These are phyloP conservation scores for Notiomystis cincta DNA, from an alignment of 2,113 vertebrate genomes.

Conservation along the genomic window DNA sequence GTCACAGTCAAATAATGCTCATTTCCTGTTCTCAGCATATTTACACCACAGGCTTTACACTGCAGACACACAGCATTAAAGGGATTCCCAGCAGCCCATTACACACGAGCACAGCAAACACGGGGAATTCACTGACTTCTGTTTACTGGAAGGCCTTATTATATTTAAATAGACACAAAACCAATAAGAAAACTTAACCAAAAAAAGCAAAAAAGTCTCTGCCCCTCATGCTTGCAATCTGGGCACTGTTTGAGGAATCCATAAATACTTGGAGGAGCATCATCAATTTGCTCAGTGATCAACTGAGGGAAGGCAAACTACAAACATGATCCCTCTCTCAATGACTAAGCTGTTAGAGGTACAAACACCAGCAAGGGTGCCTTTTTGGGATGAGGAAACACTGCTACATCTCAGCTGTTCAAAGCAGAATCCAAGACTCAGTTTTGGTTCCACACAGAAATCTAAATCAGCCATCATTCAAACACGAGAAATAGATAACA, in stretches of 20 bases:
- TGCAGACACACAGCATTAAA: not conserved
- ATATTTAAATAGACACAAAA: not conserved
- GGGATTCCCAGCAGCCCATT: not conserved
- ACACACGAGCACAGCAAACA: not conserved
- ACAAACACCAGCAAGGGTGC: not conserved
- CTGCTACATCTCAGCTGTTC: not conserved
- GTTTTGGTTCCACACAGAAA: not conserved
- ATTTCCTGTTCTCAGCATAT: slow-evolving; percentile 6
- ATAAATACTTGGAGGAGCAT: not conserved
- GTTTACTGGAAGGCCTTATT: not conserved
- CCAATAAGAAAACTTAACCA: not conserved
- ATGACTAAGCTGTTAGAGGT: not conserved
- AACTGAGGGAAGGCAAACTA: not conserved
- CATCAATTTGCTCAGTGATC: not conserved
- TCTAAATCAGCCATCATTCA: not conserved
- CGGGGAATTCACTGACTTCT: not conserved
- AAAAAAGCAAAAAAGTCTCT: not conserved
- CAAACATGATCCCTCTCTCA: not conserved
- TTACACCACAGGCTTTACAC: not conserved
- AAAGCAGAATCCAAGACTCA: not conserved
- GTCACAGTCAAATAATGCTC: slow-evolving; percentile 43
- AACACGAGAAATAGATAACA: not conserved
- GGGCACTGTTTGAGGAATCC: not conserved
- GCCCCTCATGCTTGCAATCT: not conserved
- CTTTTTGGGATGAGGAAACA: not conserved